phyloP scores from a whole-genome alignment of 1,140 invertebrate species.

The Heliconius eleuchia region DNA sequence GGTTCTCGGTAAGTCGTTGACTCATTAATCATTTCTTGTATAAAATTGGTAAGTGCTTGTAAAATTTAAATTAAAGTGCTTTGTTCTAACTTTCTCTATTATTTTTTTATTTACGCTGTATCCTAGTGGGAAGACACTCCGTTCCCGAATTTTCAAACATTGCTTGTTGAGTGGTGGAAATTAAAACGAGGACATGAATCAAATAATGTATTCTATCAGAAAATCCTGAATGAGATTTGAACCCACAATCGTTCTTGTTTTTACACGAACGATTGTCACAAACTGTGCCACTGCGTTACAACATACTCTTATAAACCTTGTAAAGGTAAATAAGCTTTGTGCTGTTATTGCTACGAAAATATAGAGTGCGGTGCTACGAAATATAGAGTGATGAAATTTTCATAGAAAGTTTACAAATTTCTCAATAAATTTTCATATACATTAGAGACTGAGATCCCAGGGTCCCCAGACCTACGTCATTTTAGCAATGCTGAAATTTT shows the following conservation, averaged over 20 bases:
- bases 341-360: neutral
- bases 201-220: too few species aligned
- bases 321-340: neutral
- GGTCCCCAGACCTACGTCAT: too few species aligned
- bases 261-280: too few species aligned
- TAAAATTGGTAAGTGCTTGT: slow-evolving; percentile 16
- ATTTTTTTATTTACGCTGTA: neutral
- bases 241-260: too few species aligned
- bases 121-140: too few species aligned
- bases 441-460: neutral
- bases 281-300: too few species aligned
- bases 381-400: neutral
- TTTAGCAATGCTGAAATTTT: too few species aligned
- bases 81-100: neutral
- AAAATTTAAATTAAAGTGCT: neutral
- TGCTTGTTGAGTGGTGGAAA: too few species aligned
- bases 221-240: too few species aligned
- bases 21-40: slow-evolving; percentile 18
- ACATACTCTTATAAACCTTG: neutral
- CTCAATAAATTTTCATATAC: neutral
- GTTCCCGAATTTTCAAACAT: too few species aligned
- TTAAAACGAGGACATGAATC: too few species aligned
- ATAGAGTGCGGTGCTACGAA: neutral
- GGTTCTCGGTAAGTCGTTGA: slow-evolving; percentile 38
- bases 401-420: slow-evolving; percentile 6